Evolutionary conservation across 2,797 vertebrate species (phyloP).

Genomic region (Phalanger gymnotis): DNA sequence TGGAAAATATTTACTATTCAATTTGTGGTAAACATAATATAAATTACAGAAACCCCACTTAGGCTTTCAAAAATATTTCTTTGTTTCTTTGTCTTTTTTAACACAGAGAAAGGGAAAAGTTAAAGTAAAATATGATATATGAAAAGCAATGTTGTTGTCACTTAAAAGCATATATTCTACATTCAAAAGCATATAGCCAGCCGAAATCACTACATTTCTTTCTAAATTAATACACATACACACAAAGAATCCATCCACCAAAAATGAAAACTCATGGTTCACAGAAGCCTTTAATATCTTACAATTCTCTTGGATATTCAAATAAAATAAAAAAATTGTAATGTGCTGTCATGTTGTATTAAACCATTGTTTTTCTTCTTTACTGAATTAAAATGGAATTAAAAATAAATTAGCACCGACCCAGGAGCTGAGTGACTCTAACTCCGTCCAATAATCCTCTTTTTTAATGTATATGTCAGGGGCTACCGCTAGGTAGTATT

Average conservation of each 20-base stretch:
- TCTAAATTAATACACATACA: not conserved
- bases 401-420: fast-evolving
- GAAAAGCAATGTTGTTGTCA: too few relatives aligned
- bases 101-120: not conserved
- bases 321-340: not conserved
- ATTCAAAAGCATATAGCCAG: too few relatives aligned
- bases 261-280: not conserved
- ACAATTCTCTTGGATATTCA: not conserved
- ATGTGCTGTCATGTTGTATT: not conserved
- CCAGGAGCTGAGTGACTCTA: not conserved
- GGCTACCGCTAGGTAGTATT: conserved; percentile 28
- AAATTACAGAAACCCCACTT: fast-evolving
- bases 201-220: not conserved
- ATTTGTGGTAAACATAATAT: not conserved
- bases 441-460: not conserved
- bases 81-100: not conserved
- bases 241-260: not conserved
- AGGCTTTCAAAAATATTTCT: not conserved
- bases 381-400: fast-evolving
- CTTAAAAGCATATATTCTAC: not conserved
- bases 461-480: conserved; percentile 9
- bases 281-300: not conserved
- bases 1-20: not conserved
- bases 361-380: not conserved
- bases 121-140: not conserved